phyloP scores from a whole-genome alignment of 37 sponge, comb jelly and placozoan genomes.

The Aphrocallistes beatrix region DNA sequence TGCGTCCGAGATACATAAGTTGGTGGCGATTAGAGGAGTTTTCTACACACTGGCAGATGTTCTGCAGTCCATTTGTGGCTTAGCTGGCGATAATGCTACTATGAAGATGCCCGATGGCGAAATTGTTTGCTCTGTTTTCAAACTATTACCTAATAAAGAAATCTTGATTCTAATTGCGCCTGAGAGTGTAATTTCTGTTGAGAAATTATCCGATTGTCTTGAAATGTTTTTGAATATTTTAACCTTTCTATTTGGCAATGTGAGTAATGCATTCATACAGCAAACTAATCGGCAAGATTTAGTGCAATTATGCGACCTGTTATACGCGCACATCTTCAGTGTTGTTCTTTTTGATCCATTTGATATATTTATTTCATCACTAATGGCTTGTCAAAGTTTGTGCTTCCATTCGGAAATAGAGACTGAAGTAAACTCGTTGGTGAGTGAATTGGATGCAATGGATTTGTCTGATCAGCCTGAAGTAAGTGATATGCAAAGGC shows the following conservation, averaged over 20 bases:
- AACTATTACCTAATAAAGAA: background rate
- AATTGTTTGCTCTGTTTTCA: background rate
- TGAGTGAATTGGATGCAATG: background rate
- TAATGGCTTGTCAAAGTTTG: background rate
- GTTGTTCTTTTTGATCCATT: background rate
- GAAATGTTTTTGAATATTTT: background rate
- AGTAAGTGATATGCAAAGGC: constrained; percentile 1
- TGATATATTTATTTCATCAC: background rate
- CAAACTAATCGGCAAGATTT: background rate
- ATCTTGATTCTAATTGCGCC: background rate
- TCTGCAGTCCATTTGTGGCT: background rate
- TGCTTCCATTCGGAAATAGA: background rate
- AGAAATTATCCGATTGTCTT: background rate
- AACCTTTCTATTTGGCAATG: background rate
- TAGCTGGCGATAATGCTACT: background rate
- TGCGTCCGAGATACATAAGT: background rate
- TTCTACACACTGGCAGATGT: background rate
- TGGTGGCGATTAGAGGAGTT: background rate
- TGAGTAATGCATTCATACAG: constrained; percentile 10
- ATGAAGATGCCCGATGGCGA: background rate
- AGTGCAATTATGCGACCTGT: background rate
- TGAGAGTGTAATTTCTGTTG: background rate
- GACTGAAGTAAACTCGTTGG: background rate
- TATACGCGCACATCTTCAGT: background rate
- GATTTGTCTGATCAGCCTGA: background rate